Percentiles rank a stretch among this genome's conserved stretches.
Evolutionary conservation across 2,113 vertebrate species (phyloP).

Genomic region (Xenopus laevis): DNA sequence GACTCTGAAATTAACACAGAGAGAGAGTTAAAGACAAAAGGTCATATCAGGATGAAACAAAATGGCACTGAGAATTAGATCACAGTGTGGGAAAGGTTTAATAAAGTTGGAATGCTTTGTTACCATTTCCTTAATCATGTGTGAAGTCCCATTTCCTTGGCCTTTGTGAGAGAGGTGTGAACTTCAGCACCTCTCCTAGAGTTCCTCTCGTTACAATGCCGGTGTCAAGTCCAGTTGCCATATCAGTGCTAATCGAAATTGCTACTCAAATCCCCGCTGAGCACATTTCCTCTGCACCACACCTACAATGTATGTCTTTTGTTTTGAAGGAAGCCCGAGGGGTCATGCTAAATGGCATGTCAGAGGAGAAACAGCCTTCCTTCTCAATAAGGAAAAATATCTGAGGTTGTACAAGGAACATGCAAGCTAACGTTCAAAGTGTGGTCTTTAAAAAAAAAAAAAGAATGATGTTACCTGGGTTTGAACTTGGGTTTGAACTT

Average conservation of each 20-base stretch:
- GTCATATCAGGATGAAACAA: neutral
- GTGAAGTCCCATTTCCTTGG: neutral
- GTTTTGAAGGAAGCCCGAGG: neutral
- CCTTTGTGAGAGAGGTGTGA: neutral
- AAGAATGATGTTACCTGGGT: too few relatives aligned
- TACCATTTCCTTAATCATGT: neutral
- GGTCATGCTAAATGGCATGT: neutral
- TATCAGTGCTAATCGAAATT: neutral
- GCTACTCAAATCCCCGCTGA: neutral
- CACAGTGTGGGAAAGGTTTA: neutral
- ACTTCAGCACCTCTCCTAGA: neutral
- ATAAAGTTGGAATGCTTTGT: neutral
- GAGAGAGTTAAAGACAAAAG: neutral
- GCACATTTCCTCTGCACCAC: conserved; percentile 4
- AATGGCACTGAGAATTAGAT: neutral
- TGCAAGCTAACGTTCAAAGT: too few relatives aligned
- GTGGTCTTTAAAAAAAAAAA: too few relatives aligned
- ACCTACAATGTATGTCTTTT: neutral
- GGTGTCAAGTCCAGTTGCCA: neutral
- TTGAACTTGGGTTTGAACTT: too few relatives aligned
- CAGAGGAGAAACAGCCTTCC: neutral
- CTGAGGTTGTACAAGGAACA: neutral
- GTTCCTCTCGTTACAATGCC: neutral
- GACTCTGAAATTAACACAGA: neutral
- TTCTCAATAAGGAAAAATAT: neutral